Evolutionary conservation across 2,888 invertebrate species (phyloP).

Genomic region (Bedellia somnulentella): DNA sequence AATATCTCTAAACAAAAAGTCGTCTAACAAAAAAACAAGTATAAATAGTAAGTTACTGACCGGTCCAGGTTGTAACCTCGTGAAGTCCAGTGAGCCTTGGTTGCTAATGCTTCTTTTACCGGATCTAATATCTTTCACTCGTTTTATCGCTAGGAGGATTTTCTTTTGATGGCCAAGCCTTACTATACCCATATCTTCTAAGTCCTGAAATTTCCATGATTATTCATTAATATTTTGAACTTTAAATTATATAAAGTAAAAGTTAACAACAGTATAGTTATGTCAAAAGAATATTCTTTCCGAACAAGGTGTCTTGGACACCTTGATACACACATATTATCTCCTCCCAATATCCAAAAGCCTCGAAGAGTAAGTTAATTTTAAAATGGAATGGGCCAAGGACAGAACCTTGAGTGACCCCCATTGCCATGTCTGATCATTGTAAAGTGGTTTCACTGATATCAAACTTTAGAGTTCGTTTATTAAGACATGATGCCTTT

Average conservation of each 20-base stretch:
- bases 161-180: conserved; percentile 98
- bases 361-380: too few relatives aligned
- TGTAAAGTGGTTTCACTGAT: too few relatives aligned
- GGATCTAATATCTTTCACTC: conserved; percentile 90
- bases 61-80: conserved; percentile 48
- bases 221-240: not conserved
- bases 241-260: too few relatives aligned
- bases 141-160: conserved; percentile 93
- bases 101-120: conserved; percentile 72
- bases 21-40: conserved; percentile 40
- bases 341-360: too few relatives aligned
- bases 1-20: too few relatives aligned
- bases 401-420: too few relatives aligned
- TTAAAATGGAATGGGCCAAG: too few relatives aligned
- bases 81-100: conserved; percentile 49
- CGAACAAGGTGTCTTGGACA: not conserved
- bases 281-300: not conserved
- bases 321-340: too few relatives aligned
- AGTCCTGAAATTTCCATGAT: conserved; percentile 58
- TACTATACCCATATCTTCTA: conserved; percentile 95
- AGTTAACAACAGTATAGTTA: too few relatives aligned
- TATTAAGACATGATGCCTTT: too few relatives aligned
- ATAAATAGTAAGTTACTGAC: conserved; percentile 46
- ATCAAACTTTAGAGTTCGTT: too few relatives aligned
- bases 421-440: too few relatives aligned